phyloP scores from a whole-genome alignment of 2,113 vertebrate genomes.

The Hypomesus transpacificus region DNA sequence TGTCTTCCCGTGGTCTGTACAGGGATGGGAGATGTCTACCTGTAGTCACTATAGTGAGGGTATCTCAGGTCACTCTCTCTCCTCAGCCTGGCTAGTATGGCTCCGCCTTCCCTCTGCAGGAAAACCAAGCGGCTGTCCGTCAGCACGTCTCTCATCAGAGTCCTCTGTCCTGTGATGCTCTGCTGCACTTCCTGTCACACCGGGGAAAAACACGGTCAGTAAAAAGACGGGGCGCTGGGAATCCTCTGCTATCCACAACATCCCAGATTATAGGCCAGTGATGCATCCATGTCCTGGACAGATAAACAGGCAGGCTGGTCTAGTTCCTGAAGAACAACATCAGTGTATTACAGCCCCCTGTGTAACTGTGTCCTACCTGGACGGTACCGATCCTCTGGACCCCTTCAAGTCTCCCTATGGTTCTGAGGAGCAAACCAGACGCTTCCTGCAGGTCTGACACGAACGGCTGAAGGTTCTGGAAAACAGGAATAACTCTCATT shows the following conservation, averaged over 20 bases:
- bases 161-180: slow-evolving; percentile 74
- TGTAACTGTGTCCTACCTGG: slow-evolving; percentile 66
- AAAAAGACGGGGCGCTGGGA: neutral
- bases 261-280: no score
- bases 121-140: slow-evolving; percentile 76
- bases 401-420: slow-evolving; percentile 73
- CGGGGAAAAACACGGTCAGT: fast-evolving
- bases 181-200: slow-evolving; percentile 67
- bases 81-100: slow-evolving; percentile 81
- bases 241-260: no score
- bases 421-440: slow-evolving; percentile 72
- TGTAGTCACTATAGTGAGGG: slow-evolving; percentile 69
- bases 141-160: slow-evolving; percentile 84
- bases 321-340: neutral
- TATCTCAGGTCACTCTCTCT: slow-evolving; percentile 78
- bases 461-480: slow-evolving; percentile 85
- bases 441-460: slow-evolving; percentile 69
- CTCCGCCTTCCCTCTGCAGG: slow-evolving; percentile 84
- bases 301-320: no score
- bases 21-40: slow-evolving; percentile 63
- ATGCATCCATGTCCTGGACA: neutral
- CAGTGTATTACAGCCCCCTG: neutral
- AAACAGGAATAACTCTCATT: neutral
- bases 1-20: neutral
- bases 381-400: slow-evolving; percentile 54